Conservation (phyloP, 2,888 invertebrate species). For the Brenthis daphne region DNA sequence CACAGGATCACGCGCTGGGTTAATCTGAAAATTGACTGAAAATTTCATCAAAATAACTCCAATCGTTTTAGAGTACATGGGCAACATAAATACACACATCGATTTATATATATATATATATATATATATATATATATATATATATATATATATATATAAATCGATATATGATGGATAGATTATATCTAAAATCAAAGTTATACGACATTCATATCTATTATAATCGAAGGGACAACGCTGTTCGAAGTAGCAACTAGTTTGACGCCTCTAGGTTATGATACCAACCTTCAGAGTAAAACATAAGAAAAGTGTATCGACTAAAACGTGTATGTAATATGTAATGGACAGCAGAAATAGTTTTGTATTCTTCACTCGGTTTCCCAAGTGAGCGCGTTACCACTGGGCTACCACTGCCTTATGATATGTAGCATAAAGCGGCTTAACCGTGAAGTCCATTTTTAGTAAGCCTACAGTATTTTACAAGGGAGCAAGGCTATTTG, state of each 20-base stretch:
- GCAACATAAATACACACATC: too few species aligned
- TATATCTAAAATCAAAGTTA: too few species aligned
- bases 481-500: background rate
- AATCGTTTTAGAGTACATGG: too few species aligned
- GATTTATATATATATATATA: too few species aligned
- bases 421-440: background rate
- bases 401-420: too few species aligned
- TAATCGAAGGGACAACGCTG: constrained; percentile 14
- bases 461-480: background rate
- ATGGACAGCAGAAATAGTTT: background rate
- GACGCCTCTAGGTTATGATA: constrained; percentile 20
- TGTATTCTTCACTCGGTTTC: background rate
- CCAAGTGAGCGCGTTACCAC: too few species aligned
- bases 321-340: constrained; percentile 1
- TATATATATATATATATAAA: too few species aligned
- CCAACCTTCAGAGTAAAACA: constrained; percentile 22
- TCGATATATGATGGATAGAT: too few species aligned
- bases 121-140: too few species aligned
- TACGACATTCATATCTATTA: background rate
- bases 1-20: too few species aligned
- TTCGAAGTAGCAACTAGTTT: constrained; percentile 17
- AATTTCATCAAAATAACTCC: too few species aligned
- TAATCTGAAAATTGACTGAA: too few species aligned
- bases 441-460: background rate
- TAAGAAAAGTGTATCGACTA: constrained; percentile 5